phyloP scores from a whole-genome alignment of 2,797 vertebrate species.

The Rhabdophis nuchalis region DNA sequence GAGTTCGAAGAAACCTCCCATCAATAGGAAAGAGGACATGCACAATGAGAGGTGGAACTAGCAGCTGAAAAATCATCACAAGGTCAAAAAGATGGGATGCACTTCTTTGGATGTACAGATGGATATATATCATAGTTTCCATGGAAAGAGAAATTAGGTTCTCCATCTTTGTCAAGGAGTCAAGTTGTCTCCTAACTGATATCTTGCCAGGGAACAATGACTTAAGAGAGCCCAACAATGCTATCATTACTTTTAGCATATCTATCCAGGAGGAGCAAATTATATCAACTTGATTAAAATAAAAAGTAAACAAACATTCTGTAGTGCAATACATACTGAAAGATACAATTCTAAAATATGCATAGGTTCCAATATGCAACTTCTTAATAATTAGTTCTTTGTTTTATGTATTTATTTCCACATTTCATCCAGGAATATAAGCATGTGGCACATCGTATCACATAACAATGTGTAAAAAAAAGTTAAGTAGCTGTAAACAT shows the following conservation, averaged over 20 bases:
- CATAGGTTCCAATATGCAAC: not conserved
- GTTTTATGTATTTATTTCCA: not conserved
- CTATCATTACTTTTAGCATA: not conserved
- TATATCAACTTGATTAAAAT: not conserved
- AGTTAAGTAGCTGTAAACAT: not conserved
- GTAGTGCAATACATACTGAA: not conserved
- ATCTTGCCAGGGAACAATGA: not conserved
- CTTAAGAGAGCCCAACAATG: not conserved
- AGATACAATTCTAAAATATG: not conserved
- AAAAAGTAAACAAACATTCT: not conserved
- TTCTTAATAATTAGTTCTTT: not conserved
- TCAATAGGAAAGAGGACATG: not conserved
- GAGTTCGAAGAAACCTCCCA: not conserved
- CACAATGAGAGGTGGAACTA: not conserved
- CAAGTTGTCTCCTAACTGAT: not conserved
- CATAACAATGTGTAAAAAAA: not conserved
- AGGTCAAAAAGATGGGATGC: not conserved
- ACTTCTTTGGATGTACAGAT: not conserved
- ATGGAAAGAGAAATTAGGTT: not conserved
- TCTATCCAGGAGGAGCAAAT: not conserved
- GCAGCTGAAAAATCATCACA: not conserved
- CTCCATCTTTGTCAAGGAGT: not conserved
- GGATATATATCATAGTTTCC: not conserved
- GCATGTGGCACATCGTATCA: not conserved
- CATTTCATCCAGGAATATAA: not conserved